Base-by-base conservation (phyloP, 2,113 vertebrate species). In the Candoia aspera region DNA sequence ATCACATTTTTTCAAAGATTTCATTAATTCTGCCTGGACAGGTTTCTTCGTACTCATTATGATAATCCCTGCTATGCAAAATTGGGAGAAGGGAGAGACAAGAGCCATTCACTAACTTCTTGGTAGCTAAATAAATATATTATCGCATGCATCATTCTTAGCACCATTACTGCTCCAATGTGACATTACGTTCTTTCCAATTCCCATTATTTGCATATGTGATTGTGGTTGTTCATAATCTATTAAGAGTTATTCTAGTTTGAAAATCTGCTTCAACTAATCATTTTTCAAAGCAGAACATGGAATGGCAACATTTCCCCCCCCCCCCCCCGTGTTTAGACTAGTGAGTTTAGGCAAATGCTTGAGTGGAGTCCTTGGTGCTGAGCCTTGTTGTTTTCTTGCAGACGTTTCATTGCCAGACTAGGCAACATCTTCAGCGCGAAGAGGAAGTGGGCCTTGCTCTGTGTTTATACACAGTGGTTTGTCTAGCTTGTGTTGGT, bases 1-100 rank as follows among this genome's bases (percentile, higher is more conserved):
- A 90, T 84, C 92, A 46, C 57, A 88, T 92, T 68, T 42, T n/a
- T 90, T 95, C 58, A 86, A 87, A 90, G 26, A 93, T 23, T 29
- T 91, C 59, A 54, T 23, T 92, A 2, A 86, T 42, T 26, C 54
- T 91, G 86, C 90, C 86, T 62, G 26, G 84, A 68, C 73, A 89
- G 88, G 64, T 33, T 53, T 60, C 26, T 86, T 37, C 89, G 54
- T 90, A 42, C 54, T 90, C 13, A 85, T 6, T 84, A 29, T 94
- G 55, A 79, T 68, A 55, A 87, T 88, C 49, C 86, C 57, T 88
- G 13, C 53, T 46, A 53, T 9, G 58, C 85, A 88, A 59, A 53
- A 33, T 19, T 17, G 17, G 13, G 42, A n/a, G 3, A 11, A 13
- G 15, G 91, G 93, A 19, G 26, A 13, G 15, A 89, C 54, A 87